These are phyloP conservation scores for Gymnocypris eckloni DNA, from an alignment of 2,797 vertebrate species.

Conservation along the genomic window DNA sequence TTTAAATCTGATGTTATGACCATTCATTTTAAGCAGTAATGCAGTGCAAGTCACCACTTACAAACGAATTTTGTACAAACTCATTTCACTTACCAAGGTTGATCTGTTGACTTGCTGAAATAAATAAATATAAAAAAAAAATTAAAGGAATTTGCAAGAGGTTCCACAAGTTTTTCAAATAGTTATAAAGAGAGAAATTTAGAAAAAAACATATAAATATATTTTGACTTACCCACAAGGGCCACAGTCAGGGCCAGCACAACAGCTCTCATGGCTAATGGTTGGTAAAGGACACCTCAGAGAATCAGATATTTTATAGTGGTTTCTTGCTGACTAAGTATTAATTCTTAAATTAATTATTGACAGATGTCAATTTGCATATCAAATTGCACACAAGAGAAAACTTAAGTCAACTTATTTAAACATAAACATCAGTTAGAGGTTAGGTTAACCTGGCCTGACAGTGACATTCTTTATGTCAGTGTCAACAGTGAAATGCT, in stretches of 20 bases:
- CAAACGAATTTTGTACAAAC: conserved; percentile 34
- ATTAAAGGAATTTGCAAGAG: neutral
- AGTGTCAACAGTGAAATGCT: no score
- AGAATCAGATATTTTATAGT: conserved; percentile 41
- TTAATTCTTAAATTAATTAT: conserved; percentile 37
- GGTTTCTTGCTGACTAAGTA: conserved; percentile 32
- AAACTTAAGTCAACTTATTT: neutral
- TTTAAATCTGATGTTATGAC: no score
- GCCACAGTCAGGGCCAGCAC: conserved; percentile 66
- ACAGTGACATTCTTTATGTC: no score
- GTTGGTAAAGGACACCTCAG: conserved; percentile 21
- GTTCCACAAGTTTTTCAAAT: no score
- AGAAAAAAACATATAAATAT: neutral
- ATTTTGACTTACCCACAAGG: conserved; percentile 66
- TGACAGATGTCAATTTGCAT: conserved; percentile 26
- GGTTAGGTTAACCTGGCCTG: conserved; percentile 50
- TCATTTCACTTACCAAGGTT: conserved; percentile 51
- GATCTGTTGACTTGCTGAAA: conserved; percentile 67
- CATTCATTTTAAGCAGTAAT: no score
- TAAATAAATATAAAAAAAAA: conserved; percentile 32
- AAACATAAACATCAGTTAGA: neutral
- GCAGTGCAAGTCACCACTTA: conserved; percentile 62
- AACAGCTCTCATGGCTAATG: conserved; percentile 62
- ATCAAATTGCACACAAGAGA: neutral
- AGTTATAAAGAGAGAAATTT: neutral